Conservation (phyloP, 2,113 vertebrate genomes). For the Oreochromis tanganicae region DNA sequence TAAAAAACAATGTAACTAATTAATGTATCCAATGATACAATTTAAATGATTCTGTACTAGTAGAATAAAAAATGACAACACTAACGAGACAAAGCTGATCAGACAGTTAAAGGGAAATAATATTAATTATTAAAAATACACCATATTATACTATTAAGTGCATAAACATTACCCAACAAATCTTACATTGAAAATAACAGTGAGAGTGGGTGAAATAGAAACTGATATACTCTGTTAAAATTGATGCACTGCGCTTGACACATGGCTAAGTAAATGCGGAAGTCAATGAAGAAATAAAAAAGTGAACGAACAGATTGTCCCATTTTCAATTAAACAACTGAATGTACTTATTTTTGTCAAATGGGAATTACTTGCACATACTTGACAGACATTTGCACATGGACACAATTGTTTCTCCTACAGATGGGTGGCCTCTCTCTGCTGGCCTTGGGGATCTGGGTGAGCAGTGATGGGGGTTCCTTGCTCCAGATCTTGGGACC, state of each 20-base stretch:
- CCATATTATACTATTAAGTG: neutral
- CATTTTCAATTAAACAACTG: neutral
- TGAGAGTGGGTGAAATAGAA: neutral
- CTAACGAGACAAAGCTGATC: neutral
- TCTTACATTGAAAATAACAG: neutral
- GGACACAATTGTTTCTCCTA: neutral
- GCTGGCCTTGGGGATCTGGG: constrained; percentile 85
- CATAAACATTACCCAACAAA: neutral
- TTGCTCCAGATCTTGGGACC: constrained; percentile 76
- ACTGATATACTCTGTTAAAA: neutral
- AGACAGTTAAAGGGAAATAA: neutral
- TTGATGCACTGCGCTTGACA: neutral
- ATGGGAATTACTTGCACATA: neutral
- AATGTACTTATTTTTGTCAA: neutral
- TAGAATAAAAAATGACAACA: neutral
- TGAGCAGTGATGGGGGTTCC: constrained; percentile 69
- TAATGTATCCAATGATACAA: neutral
- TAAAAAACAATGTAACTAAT: neutral
- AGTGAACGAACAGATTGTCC: neutral
- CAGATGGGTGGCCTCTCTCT: constrained; percentile 80
- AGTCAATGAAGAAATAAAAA: neutral
- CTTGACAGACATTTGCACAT: neutral
- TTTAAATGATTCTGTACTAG: neutral
- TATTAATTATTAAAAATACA: neutral
- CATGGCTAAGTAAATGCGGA: neutral